Percentiles rank a stretch among this genome's conserved stretches.
Conservation (phyloP, 1,140 invertebrate species). For the Contarinia nasturtii region DNA sequence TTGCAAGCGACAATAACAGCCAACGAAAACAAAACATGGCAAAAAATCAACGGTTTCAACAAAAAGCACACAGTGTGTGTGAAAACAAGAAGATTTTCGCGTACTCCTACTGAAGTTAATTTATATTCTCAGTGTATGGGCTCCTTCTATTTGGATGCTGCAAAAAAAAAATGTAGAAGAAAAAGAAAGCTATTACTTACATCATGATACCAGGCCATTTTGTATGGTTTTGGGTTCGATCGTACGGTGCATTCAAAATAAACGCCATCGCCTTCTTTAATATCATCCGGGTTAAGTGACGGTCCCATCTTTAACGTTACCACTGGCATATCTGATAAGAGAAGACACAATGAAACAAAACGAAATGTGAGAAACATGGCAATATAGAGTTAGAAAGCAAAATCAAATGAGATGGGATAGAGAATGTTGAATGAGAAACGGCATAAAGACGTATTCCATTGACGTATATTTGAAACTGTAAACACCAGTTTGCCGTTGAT, state of each 20-base stretch:
- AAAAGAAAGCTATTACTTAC: conserved; percentile 32
- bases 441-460: neutral
- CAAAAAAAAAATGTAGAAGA: no score
- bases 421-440: no score
- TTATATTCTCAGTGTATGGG: no score
- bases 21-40: no score
- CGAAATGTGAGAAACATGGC: neutral
- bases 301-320: conserved; percentile 57
- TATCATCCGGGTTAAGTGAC: conserved; percentile 56
- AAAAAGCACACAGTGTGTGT: no score
- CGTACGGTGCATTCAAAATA: conserved; percentile 62
- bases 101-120: no score
- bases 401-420: neutral
- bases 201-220: conserved; percentile 67
- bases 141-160: no score
- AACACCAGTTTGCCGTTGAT: no score
- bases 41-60: no score
- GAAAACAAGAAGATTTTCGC: no score
- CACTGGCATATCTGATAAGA: conserved; percentile 45
- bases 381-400: neutral
- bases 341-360: conserved; percentile 8
- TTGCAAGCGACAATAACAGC: no score
- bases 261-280: conserved; percentile 69
- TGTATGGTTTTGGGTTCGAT: conserved; percentile 61
- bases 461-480: no score